Evolutionary conservation across 2,888 invertebrate species (phyloP).

Genomic region (Eurytoma adleriae): DNA sequence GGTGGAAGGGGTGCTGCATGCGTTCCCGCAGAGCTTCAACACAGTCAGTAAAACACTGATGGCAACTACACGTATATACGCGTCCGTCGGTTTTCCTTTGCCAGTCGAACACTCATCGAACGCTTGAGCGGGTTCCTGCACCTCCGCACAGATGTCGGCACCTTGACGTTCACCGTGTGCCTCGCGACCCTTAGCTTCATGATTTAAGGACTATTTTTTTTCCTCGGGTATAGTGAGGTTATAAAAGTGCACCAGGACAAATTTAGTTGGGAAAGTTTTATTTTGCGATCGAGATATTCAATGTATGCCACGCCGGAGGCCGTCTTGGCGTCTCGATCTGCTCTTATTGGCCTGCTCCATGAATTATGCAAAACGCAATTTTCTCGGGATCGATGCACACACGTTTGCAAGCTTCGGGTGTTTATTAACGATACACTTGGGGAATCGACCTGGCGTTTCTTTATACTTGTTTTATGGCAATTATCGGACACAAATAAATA

Average conservation of each 20-base stretch:
- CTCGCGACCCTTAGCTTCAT: conserved; percentile 21
- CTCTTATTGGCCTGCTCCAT: conserved; percentile 65
- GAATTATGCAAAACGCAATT: conserved; percentile 70
- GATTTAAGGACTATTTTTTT: neutral
- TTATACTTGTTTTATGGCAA: conserved; percentile 10
- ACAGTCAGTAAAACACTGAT: neutral
- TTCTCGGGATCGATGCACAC: conserved; percentile 49
- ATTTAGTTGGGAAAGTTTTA: too few species aligned
- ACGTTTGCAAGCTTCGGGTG: conserved; percentile 9
- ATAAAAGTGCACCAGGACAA: too few species aligned
- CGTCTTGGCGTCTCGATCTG: conserved; percentile 53
- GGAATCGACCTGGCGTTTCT: too few species aligned
- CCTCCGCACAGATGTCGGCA: conserved; percentile 74
- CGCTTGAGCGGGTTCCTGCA: conserved; percentile 64
- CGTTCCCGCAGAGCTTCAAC: neutral
- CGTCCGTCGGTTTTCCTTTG: conserved; percentile 20
- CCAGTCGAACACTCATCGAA: conserved; percentile 50
- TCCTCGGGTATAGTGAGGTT: conserved; percentile 13
- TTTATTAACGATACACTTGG: conserved; percentile 22
- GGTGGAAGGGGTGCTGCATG: neutral
- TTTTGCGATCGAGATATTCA: conserved; percentile 14
- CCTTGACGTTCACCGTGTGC: conserved; percentile 47
- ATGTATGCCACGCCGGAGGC: neutral
- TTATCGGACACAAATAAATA: conserved; percentile 39
- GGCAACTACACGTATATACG: neutral